Evolutionary conservation across 2,888 invertebrate species (phyloP).

Genomic region (Diaprepes abbreviatus): DNA sequence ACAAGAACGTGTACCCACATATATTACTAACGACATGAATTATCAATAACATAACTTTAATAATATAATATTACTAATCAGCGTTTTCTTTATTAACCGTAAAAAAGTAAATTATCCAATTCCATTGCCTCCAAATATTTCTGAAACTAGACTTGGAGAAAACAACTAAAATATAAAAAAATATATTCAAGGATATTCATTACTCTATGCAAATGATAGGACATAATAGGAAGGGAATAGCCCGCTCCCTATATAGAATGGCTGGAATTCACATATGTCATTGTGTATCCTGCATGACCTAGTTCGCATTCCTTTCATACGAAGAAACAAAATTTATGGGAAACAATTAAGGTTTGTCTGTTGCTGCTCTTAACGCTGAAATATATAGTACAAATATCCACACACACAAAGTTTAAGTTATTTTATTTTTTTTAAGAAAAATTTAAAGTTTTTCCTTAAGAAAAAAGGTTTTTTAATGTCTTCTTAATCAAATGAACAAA

Average conservation of each 20-base stretch:
- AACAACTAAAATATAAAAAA: slow-evolving; percentile 23
- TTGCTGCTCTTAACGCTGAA: background rate
- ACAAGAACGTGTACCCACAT: no score
- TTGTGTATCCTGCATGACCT: slow-evolving; percentile 50
- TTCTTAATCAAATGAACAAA: no score
- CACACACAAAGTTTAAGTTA: no score
- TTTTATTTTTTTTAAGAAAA: no score
- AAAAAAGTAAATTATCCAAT: no score
- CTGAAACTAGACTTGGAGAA: slow-evolving; percentile 6
- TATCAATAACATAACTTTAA: no score
- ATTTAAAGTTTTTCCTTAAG: no score
- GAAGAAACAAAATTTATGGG: slow-evolving; percentile 52
- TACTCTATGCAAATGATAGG: slow-evolving; percentile 36
- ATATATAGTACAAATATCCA: background rate
- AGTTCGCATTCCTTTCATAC: slow-evolving; percentile 51
- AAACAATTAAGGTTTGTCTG: slow-evolving; percentile 53
- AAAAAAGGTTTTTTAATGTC: no score
- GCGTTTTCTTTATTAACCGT: no score
- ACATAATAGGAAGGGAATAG: slow-evolving; percentile 25
- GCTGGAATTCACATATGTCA: slow-evolving; percentile 42
- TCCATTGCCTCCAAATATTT: no score
- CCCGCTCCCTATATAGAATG: slow-evolving; percentile 21
- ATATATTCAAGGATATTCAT: slow-evolving; percentile 37
- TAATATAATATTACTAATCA: no score
- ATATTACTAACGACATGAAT: no score